These are phyloP conservation scores for Punctoribates punctum DNA, from an alignment of 2,888 invertebrate genomes.

Conservation along the genomic window DNA sequence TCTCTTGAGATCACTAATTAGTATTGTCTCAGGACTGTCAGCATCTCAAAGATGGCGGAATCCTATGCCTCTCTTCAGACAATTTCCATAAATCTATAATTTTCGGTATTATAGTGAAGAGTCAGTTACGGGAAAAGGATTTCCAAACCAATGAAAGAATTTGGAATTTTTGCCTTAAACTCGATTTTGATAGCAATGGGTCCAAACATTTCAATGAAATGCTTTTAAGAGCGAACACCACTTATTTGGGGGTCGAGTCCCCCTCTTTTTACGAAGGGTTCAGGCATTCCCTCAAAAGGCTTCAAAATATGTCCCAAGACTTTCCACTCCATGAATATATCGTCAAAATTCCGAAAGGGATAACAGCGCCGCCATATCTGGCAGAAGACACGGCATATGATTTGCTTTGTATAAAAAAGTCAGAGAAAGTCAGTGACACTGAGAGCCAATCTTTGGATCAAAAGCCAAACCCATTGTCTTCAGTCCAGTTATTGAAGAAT, in stretches of 20 bases:
- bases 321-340: slow-evolving; percentile 69
- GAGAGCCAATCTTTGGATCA: not conserved
- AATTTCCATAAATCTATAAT: slow-evolving; percentile 37
- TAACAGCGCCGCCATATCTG: slow-evolving; percentile 55
- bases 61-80: slow-evolving; percentile 42
- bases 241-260: slow-evolving; percentile 67
- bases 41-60: slow-evolving; percentile 31
- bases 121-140: not conserved
- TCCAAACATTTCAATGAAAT: not conserved
- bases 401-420: not conserved
- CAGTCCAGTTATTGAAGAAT: not conserved
- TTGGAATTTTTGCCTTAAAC: not conserved
- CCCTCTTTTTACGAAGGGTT: slow-evolving; percentile 78
- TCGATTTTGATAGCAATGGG: not conserved
- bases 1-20: too few species aligned
- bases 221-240: not conserved
- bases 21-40: slow-evolving; percentile 3
- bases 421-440: not conserved
- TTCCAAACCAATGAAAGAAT: not conserved
- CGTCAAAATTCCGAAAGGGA: slow-evolving; percentile 56
- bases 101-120: slow-evolving; percentile 10
- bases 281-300: slow-evolving; percentile 66
- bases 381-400: slow-evolving; percentile 43
- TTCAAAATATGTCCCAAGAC: slow-evolving; percentile 60
- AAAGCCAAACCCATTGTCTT: not conserved